Percentiles rank a stretch among this genome's conserved stretches.
Evolutionary conservation across 2,113 vertebrate genomes (phyloP).

Genomic region (Embiotoca jacksoni): DNA sequence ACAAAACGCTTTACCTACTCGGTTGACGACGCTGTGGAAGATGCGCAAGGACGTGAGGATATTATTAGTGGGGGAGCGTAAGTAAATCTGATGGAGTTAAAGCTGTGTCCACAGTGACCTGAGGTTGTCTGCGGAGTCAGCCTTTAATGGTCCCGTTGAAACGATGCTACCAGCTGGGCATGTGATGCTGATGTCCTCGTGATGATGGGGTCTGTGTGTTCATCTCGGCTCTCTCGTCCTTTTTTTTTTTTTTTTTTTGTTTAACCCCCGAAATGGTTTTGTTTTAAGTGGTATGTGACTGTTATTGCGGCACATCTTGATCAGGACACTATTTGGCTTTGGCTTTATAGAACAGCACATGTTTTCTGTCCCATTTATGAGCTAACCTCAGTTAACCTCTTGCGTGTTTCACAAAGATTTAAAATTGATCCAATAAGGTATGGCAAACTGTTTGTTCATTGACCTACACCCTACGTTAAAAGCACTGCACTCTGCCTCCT

Average conservation of each 20-base stretch:
- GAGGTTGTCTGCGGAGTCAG: constrained; percentile 10
- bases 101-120: background rate
- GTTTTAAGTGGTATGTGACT: background rate
- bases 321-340: background rate
- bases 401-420: background rate
- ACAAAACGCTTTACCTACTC: constrained; percentile 4
- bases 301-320: background rate
- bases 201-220: background rate
- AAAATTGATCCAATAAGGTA: background rate
- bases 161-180: constrained; percentile 27
- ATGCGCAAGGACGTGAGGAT: constrained; percentile 99
- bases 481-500: no score
- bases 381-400: background rate
- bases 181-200: constrained; percentile 29
- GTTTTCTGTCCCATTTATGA: background rate
- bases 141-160: background rate
- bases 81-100: constrained; percentile 69
- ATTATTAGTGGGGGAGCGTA: constrained; percentile 94
- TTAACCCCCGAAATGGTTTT: no score
- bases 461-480: background rate
- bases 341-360: background rate
- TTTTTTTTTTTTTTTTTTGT: background rate
- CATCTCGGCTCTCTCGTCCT: background rate
- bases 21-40: constrained; percentile 58
- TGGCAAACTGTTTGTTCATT: background rate